These are phyloP conservation scores for Stegodyphus dumicola DNA, from an alignment of 1,140 invertebrate species.

Conservation along the genomic window DNA sequence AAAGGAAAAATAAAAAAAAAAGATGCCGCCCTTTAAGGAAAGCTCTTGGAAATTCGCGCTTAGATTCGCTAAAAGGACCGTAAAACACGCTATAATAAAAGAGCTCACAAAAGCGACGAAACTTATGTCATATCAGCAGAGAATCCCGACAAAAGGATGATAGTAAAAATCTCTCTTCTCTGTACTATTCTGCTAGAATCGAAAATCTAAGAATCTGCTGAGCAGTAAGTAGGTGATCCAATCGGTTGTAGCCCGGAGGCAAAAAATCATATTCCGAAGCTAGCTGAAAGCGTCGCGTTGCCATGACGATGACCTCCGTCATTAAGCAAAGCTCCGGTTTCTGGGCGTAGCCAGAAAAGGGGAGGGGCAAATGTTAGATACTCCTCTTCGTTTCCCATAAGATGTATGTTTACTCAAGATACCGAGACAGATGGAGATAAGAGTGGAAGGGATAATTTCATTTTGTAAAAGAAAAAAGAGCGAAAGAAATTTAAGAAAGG, in stretches of 20 bases:
- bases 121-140: slow-evolving; percentile 41
- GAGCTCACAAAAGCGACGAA: background rate
- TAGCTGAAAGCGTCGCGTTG: slow-evolving; percentile 28
- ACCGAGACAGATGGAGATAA: background rate
- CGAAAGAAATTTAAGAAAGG: no score
- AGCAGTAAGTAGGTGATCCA: slow-evolving; percentile 7
- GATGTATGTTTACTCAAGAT: background rate
- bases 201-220: slow-evolving; percentile 13
- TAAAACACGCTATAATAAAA: slow-evolving; percentile 40
- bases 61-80: background rate
- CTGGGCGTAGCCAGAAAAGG: background rate
- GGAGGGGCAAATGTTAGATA: background rate
- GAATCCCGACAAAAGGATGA: background rate
- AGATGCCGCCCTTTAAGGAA: no score
- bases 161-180: slow-evolving; percentile 33
- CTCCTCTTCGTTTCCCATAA: background rate
- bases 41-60: background rate
- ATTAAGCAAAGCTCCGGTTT: background rate
- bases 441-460: background rate
- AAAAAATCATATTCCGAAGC: slow-evolving; percentile 3
- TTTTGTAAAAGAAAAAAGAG: background rate
- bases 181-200: no score
- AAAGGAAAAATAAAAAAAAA: no score
- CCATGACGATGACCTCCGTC: slow-evolving; percentile 43
- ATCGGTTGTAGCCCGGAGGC: slow-evolving; percentile 20